A percentile compares a stretch with the other conserved stretches of the same genome.
Conservation (phyloP, 92 coral and sea anemone species). For the Palythoa grandiflora region DNA sequence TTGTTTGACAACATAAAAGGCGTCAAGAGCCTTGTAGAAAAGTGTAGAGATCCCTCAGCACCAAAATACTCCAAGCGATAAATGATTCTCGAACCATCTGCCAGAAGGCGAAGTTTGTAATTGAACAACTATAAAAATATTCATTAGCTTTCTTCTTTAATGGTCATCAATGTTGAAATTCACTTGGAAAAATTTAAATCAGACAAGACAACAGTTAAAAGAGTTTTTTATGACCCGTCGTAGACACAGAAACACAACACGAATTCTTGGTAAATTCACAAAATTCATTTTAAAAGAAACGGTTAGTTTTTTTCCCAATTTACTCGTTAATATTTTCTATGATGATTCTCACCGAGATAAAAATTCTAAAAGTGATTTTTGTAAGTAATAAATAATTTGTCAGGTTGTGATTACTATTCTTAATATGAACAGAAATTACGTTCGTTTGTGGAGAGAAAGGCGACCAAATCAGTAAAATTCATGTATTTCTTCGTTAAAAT, state of each 20-base stretch:
- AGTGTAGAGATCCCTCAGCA: not conserved
- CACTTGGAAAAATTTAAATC: constrained; percentile 21
- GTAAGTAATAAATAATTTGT: constrained; percentile 49
- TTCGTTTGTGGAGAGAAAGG: not conserved
- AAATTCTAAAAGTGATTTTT: constrained; percentile 37
- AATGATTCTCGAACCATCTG: constrained; percentile 27
- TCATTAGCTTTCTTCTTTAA: constrained; percentile 68
- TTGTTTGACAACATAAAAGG: not conserved
- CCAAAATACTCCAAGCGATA: not conserved
- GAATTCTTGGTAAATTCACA: not conserved
- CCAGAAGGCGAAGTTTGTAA: constrained; percentile 44
- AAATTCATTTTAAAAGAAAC: not conserved
- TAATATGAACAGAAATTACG: not conserved
- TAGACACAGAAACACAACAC: not conserved
- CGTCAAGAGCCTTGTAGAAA: not conserved
- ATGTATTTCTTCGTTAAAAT: not conserved
- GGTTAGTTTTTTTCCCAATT: not conserved
- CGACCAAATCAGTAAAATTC: not conserved
- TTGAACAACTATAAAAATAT: constrained; percentile 60
- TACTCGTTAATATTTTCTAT: not conserved
- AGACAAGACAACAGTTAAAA: not conserved
- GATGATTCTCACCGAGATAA: constrained; percentile 7
- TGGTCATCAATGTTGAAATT: constrained; percentile 61
- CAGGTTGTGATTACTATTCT: not conserved
- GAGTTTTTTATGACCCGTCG: not conserved